These are phyloP conservation scores for Odocoileus virginianus DNA, from an alignment of 2,113 vertebrate species.

Conservation along the genomic window DNA sequence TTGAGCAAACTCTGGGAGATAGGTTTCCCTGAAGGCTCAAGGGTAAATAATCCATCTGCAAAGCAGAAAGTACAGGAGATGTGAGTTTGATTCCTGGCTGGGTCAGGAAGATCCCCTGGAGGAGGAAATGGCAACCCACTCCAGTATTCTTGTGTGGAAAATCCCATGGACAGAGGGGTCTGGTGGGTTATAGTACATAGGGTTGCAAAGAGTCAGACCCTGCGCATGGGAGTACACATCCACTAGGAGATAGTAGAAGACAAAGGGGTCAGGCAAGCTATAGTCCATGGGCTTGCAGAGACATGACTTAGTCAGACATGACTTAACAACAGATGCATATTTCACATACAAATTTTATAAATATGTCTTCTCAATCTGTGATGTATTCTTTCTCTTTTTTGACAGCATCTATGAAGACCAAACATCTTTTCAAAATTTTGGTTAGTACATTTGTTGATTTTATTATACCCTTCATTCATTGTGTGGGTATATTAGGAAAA, in stretches of 20 bases:
- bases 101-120: not conserved
- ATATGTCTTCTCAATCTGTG: not conserved
- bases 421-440: not conserved
- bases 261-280: not conserved
- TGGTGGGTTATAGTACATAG: not conserved
- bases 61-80: not conserved
- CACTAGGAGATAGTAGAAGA: not conserved
- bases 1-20: not conserved
- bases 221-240: accelerated
- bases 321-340: not conserved
- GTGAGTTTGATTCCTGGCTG: not conserved
- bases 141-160: not conserved
- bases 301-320: not conserved
- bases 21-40: not conserved
- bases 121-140: not conserved
- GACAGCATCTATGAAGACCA: not conserved
- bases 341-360: not conserved
- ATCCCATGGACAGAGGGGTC: not conserved
- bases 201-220: not conserved
- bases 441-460: not conserved
- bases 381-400: not conserved
- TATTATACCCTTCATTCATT: not conserved
- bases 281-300: not conserved
- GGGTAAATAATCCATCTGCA: not conserved
- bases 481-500: not conserved